Percentiles rank a stretch among this genome's conserved stretches.
phyloP scores from a whole-genome alignment of 2,888 invertebrate genomes.

The Acanthosoma haemorrhoidale region DNA sequence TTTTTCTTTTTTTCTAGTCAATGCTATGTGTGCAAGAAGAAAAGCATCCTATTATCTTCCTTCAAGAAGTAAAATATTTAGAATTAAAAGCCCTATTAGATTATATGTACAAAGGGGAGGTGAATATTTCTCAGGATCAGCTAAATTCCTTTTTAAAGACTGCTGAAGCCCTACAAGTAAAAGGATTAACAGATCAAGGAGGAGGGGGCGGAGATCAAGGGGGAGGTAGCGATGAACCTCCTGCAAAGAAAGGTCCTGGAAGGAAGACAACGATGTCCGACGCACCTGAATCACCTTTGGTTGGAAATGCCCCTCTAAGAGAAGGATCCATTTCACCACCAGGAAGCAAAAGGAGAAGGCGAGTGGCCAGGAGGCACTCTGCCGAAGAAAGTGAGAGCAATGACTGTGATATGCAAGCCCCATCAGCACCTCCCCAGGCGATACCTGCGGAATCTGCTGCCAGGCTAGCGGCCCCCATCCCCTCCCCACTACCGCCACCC shows the following conservation, averaged over 20 bases:
- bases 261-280: constrained; percentile 32
- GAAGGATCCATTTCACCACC: constrained; percentile 36
- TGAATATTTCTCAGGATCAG: constrained; percentile 88
- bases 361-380: constrained; percentile 26
- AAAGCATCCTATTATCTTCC: constrained; percentile 86
- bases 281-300: constrained; percentile 34
- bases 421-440: constrained; percentile 28
- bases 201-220: constrained; percentile 38
- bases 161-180: constrained; percentile 86
- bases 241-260: constrained; percentile 35
- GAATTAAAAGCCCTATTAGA: constrained; percentile 89
- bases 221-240: constrained; percentile 31
- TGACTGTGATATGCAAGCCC: constrained; percentile 35
- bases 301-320: constrained; percentile 34
- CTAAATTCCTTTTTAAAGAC: constrained; percentile 80
- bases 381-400: constrained; percentile 32
- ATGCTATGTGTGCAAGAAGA: constrained; percentile 82
- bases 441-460: constrained; percentile 21
- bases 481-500: constrained; percentile 16
- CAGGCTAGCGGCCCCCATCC: constrained; percentile 16
- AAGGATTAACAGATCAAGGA: constrained; percentile 52
- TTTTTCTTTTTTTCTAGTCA: constrained; percentile 56
- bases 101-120: constrained; percentile 90
- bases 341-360: constrained; percentile 26
- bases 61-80: constrained; percentile 86